Evolutionary conservation across 2,113 vertebrate species (phyloP), one percentile per base, ranked within the genome.

Genomic region (Pagrus major): DNA sequence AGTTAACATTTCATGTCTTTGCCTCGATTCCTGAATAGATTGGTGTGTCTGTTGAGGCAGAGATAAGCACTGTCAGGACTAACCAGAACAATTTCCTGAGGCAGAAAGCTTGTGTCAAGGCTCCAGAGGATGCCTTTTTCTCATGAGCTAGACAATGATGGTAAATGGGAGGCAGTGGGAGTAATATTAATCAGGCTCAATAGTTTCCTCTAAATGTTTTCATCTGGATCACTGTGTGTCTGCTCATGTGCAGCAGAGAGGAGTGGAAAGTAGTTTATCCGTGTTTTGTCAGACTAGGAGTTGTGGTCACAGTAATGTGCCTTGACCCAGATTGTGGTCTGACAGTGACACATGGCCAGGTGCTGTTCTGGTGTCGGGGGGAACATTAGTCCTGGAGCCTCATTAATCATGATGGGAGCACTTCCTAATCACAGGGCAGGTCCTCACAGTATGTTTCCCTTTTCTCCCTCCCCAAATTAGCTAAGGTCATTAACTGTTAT

Each of bases 341-440:
- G 89, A 93, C 88, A 92, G 83, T 89, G 92, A 91, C 89, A 90
- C 90, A 89, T 87, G 70, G 77, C 80, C 76, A 78, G 68, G 81
- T 87, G 75, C 84, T 75, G 85, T 71, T 83, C 61, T 66, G 76
- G 68, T 81, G 80, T 86, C 58, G 1, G 15, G 72, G 73, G 81
- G 78, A 61, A 70, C 85, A 84, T 88, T 88, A 83, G 86, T 85
- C 78, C 84, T 55, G 73, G 63, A 81, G 80, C 61, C 78, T 88
- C 90, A 87, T 93, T 91, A 88, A 89, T 93, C 86, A 90, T 84
- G 47, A 80, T 59, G 77, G 65, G 78, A 82, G 66, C 2, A 56
- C 46, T 78, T 83, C 76, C 81, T 86, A 84, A 91, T 90, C 65
- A 80, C 79, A 71, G 88, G 83, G 55, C 83, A 71, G 39, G 85